Percentiles rank a stretch among this genome's conserved stretches.
Evolutionary conservation across 2,113 vertebrate species (phyloP).

Genomic region (Castor canadensis): DNA sequence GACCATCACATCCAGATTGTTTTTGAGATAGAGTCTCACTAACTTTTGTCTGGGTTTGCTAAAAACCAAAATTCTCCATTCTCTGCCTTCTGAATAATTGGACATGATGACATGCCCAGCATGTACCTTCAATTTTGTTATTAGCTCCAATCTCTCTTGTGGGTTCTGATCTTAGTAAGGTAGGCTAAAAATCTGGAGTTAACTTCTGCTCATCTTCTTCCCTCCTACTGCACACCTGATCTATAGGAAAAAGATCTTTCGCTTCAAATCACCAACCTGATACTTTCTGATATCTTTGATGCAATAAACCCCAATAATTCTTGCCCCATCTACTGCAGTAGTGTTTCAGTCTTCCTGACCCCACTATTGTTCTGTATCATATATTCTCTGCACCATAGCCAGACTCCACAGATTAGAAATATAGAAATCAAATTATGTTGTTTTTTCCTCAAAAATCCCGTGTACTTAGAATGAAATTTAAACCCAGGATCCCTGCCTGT

Average conservation of each 20-base stretch:
- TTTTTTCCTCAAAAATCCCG: not conserved
- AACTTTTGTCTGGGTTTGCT: too few relatives aligned
- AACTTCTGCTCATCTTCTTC: not conserved
- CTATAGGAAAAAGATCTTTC: not conserved
- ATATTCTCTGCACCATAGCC: not conserved
- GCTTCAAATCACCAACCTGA: not conserved
- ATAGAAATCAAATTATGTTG: not conserved
- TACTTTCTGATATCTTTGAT: not conserved
- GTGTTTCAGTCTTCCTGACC: not conserved
- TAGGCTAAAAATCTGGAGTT: not conserved
- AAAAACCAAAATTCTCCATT: too few relatives aligned
- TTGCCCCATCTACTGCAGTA: not conserved
- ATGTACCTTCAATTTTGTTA: not conserved
- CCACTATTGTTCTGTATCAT: not conserved
- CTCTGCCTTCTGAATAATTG: too few relatives aligned
- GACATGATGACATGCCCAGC: too few relatives aligned
- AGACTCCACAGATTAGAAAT: not conserved
- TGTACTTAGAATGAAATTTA: not conserved
- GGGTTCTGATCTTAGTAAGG: not conserved
- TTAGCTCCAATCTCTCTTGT: too few relatives aligned
- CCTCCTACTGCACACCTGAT: not conserved
- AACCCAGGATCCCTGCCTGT: not conserved
- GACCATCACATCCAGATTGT: too few relatives aligned
- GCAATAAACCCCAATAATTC: not conserved
- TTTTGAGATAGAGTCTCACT: too few relatives aligned